These are phyloP conservation scores for Plecturocebus donacophilus DNA, from an alignment of 2,113 vertebrate species.

Conservation along the genomic window DNA sequence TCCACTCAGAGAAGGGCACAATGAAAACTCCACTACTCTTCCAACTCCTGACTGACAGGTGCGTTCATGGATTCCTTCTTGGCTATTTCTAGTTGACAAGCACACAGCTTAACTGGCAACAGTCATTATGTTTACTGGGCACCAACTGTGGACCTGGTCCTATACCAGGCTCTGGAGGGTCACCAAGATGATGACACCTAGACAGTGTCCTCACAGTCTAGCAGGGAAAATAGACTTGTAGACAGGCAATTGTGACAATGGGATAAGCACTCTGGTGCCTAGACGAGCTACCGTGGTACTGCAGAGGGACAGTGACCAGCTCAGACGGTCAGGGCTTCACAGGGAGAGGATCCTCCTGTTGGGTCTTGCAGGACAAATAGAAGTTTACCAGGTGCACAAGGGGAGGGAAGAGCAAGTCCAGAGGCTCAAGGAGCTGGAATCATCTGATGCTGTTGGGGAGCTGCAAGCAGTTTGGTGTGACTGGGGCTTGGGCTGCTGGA, in stretches of 20 bases:
- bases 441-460: background rate
- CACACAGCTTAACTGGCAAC: background rate
- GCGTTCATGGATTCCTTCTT: background rate
- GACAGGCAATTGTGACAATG: background rate
- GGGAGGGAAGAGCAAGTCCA: background rate
- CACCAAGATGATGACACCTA: background rate
- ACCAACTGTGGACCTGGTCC: background rate
- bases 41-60: background rate
- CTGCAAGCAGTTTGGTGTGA: background rate
- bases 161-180: background rate
- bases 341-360: background rate
- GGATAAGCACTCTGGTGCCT: background rate
- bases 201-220: background rate
- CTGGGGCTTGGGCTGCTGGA: background rate
- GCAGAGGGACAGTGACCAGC: background rate
- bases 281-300: rapidly evolving
- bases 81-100: background rate
- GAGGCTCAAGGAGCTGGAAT: background rate
- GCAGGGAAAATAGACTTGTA: background rate
- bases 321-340: background rate
- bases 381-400: background rate
- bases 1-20: background rate
- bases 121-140: background rate
- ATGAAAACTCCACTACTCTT: background rate
- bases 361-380: background rate